A percentile compares a stretch with the other conserved stretches of the same genome.
phyloP scores from a whole-genome alignment of 2,797 vertebrate species.

The Novumbra hubbsi region DNA sequence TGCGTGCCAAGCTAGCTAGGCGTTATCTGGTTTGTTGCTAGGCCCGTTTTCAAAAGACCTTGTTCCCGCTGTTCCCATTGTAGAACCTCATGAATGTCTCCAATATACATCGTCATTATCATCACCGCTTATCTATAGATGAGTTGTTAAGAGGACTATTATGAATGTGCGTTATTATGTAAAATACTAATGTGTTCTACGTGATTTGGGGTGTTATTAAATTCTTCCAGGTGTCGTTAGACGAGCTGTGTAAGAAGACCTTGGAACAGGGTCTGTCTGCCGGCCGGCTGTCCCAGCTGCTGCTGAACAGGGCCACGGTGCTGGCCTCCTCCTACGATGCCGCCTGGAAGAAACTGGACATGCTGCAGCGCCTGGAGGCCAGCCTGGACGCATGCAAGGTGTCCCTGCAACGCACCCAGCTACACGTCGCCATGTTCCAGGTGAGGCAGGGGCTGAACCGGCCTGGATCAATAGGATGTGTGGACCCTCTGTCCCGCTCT shows the following conservation, averaged over 20 bases:
- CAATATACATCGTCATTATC: too few species aligned
- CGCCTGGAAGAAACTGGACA: constrained; percentile 95
- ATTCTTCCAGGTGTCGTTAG: constrained; percentile 82
- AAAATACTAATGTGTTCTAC: not conserved
- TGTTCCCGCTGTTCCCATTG: too few species aligned
- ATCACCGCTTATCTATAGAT: too few species aligned
- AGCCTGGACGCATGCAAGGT: constrained; percentile 91
- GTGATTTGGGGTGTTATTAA: not conserved
- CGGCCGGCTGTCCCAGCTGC: constrained; percentile 86
- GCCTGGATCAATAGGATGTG: too few species aligned
- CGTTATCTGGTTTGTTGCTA: too few species aligned
- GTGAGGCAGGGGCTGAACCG: constrained; percentile 58
- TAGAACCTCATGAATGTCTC: too few species aligned
- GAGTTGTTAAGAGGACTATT: too few species aligned
- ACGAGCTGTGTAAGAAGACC: constrained; percentile 93
- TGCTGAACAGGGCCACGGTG: constrained; percentile 93
- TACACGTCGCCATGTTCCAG: constrained; percentile 97
- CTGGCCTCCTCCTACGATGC: constrained; percentile 94
- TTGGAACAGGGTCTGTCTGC: constrained; percentile 91
- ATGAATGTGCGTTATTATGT: too few species aligned
- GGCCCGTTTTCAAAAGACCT: too few species aligned
- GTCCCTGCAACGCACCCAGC: constrained; percentile 90
- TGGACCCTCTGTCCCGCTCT: too few species aligned
- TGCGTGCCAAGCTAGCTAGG: too few species aligned
- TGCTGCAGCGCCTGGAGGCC: constrained; percentile 87